These are phyloP conservation scores for Hycleus phaleratus DNA, from an alignment of 1,140 invertebrate genomes.

Conservation along the genomic window DNA sequence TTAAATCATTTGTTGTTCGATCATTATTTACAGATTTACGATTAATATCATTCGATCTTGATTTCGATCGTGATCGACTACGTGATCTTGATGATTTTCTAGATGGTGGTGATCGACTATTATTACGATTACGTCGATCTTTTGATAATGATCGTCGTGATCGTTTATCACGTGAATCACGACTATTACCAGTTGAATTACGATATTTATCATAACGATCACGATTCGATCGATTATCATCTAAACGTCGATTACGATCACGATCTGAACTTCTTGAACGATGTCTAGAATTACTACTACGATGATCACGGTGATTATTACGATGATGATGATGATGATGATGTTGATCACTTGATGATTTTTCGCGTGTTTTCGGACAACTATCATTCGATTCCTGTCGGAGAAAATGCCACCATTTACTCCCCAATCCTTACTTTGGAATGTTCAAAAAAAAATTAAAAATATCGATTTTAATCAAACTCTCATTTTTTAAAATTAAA, in stretches of 20 bases:
- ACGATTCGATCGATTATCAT: background rate
- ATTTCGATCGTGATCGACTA: slow-evolving; percentile 11
- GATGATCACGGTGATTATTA: background rate
- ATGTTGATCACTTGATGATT: background rate
- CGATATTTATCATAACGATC: slow-evolving; percentile 10
- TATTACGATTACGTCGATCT: slow-evolving; percentile 28
- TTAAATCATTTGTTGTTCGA: no score
- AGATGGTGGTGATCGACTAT: slow-evolving; percentile 35
- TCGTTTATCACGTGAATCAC: slow-evolving; percentile 11
- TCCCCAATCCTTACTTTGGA: slow-evolving; percentile 12
- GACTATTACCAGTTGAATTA: slow-evolving; percentile 9
- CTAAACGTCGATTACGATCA: background rate
- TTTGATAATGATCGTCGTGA: slow-evolving; percentile 10
- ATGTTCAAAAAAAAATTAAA: background rate
- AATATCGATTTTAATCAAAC: no score
- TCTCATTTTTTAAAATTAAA: no score
- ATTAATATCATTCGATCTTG: slow-evolving; percentile 17
- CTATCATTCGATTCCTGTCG: slow-evolving; percentile 27
- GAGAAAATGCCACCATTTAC: slow-evolving; percentile 9
- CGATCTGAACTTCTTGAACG: slow-evolving; percentile 5
- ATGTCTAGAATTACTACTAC: background rate
- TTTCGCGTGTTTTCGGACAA: background rate
- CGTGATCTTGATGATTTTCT: slow-evolving; percentile 3
- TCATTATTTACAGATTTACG: slow-evolving; percentile 4
- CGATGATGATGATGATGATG: no score